Evolutionary conservation across 2,888 invertebrate species (phyloP).

Genomic region (Eupithecia insigniata): DNA sequence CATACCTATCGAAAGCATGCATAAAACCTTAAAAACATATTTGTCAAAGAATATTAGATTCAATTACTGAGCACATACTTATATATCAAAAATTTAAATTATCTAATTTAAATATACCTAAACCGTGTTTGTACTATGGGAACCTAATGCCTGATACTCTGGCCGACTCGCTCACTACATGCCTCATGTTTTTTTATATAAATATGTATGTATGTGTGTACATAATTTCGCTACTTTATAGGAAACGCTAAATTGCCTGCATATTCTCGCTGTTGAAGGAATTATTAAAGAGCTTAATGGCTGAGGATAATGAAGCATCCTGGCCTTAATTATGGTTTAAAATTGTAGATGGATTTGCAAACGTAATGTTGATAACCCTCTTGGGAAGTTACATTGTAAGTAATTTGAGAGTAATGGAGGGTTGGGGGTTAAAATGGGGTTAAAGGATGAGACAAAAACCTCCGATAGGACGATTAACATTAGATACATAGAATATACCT

Average conservation of each 20-base stretch:
- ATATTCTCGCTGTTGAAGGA: background rate
- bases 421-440: background rate
- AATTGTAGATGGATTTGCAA: slow-evolving; percentile 5
- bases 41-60: too few relatives aligned
- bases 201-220: background rate
- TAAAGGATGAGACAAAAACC: background rate
- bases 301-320: slow-evolving; percentile 1
- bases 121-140: background rate
- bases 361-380: slow-evolving; percentile 2
- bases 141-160: background rate
- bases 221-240: background rate
- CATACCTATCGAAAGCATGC: too few relatives aligned
- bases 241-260: background rate
- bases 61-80: too few relatives aligned
- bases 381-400: background rate
- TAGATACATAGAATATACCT: too few relatives aligned
- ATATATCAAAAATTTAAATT: too few relatives aligned
- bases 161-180: background rate
- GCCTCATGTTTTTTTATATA: background rate
- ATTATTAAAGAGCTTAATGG: slow-evolving; percentile 2
- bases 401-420: background rate
- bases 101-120: too few relatives aligned
- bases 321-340: slow-evolving; percentile 1
- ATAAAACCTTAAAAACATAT: too few relatives aligned
- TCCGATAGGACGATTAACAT: background rate